phyloP scores from a whole-genome alignment of 2,888 invertebrate genomes.

The Eueremaeus valkanovi region DNA sequence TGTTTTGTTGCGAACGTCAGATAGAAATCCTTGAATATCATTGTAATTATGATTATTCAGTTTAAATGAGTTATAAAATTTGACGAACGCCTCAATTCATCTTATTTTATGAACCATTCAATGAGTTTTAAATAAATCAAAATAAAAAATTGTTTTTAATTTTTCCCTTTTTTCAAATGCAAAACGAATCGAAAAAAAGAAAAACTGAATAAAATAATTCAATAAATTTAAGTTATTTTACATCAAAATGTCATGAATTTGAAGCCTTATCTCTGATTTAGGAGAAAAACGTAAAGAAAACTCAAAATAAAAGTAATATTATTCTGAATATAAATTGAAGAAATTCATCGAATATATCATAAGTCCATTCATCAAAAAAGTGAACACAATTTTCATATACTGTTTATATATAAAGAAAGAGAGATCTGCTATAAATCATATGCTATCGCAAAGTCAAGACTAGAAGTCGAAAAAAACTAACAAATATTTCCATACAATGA shows the following conservation, averaged over 20 bases:
- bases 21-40: conserved; percentile 1
- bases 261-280: not conserved
- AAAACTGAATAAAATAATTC: not conserved
- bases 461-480: not conserved
- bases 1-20: too few species aligned
- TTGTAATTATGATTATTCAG: not conserved
- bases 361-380: conserved; percentile 5
- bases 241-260: not conserved
- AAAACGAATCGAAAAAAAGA: not conserved
- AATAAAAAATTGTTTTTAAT: not conserved
- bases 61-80: not conserved
- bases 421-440: not conserved
- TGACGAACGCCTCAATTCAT: not conserved
- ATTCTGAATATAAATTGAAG: conserved; percentile 11
- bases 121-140: conserved; percentile 1
- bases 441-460: not conserved
- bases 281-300: not conserved
- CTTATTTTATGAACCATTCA: not conserved
- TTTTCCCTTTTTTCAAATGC: not conserved
- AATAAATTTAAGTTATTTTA: not conserved
- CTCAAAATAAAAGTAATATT: not conserved
- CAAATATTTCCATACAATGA: not conserved
- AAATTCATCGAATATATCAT: conserved; percentile 17
- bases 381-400: not conserved
- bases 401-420: not conserved